Base-by-base conservation (phyloP, 2,797 vertebrate genomes). In the Rhabdophis nuchalis region DNA sequence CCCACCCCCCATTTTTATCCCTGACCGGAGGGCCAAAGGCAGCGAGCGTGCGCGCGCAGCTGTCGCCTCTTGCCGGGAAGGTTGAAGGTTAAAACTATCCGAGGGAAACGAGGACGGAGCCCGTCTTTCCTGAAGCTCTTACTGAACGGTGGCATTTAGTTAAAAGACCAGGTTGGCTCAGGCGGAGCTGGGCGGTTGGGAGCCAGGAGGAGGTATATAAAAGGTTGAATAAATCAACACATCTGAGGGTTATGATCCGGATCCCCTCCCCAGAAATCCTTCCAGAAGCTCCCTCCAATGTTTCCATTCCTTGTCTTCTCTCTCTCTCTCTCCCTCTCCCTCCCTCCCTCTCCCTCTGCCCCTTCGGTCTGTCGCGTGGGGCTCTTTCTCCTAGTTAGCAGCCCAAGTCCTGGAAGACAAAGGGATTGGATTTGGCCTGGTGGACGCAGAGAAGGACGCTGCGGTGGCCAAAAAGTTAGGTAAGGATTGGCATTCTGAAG, bases 401-500 rank as follows among this genome's bases (percentile, higher is more conserved):
- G 99, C 99, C 60, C 99, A 99, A 97, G 98, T 99, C 94, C 98
- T 99, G 92, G 98, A 99, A 0, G 98, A 98, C 85, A 98, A 98
- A 93, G 98, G 98, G 18, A 97, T 99, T 85, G 98, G 98, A 32
- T 99, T 99, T 2, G 99, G 98, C n/a, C 97, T 99, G 92, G 98
- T 99, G 88, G 98, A 99, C 94, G 97, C 98, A 13, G 98, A 99
- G 96, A 98, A 98, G 91, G 98, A 98, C 12, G 90, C 94, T 0
- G 95, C 97, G 0, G 98, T 99, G 88, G 98, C 98, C 95, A 98
- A 98, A 96, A 99, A 98, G 95, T 96, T 99, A 90, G 98, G 98
- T 99, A 95, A 98, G 96, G 16, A 2, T 4, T 1, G 29, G 6
- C 3, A 29, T 12, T 41, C 56, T 27, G n/a, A 18, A 57, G 32